Evolutionary conservation across 2,888 invertebrate genomes (phyloP).

Genomic region (Ptilodon capucinus): DNA sequence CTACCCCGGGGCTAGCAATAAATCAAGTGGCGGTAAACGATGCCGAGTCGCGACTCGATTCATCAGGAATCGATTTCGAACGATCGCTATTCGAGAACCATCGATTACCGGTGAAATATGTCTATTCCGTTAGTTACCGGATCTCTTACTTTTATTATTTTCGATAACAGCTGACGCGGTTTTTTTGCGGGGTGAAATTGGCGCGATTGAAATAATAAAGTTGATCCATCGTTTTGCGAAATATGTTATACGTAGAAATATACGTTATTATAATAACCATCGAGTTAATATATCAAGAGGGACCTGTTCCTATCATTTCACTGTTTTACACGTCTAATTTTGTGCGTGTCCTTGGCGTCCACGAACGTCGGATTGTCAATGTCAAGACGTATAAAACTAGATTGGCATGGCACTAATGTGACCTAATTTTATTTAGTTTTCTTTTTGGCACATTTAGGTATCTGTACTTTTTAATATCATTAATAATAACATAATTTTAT

Average conservation of each 20-base stretch:
- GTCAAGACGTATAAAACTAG: too few relatives aligned
- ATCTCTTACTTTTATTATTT: conserved; percentile 17
- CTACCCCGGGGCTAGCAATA: conserved; percentile 28
- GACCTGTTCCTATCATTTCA: too few relatives aligned
- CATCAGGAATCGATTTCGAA: conserved; percentile 29
- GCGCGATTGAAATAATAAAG: background rate
- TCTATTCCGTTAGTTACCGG: conserved; percentile 26
- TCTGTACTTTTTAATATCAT: too few relatives aligned
- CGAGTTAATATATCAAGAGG: too few relatives aligned
- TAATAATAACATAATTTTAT: too few relatives aligned
- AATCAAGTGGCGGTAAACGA: conserved; percentile 36
- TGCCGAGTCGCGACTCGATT: conserved; percentile 37
- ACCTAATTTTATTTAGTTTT: too few relatives aligned
- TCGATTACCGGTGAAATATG: conserved; percentile 27
- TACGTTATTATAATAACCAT: too few relatives aligned
- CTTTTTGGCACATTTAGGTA: too few relatives aligned
- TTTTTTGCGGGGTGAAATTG: background rate
- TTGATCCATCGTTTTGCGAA: background rate
- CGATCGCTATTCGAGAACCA: conserved; percentile 7
- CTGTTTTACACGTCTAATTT: too few relatives aligned
- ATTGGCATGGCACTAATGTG: too few relatives aligned
- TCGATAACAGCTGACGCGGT: conserved; percentile 6
- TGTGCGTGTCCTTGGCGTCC: too few relatives aligned
- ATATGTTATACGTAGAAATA: background rate
- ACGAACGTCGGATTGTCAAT: too few relatives aligned